These are phyloP conservation scores for Trididemnum nubilum DNA, from an alignment of 23 tunicate species.

Conservation along the genomic window DNA sequence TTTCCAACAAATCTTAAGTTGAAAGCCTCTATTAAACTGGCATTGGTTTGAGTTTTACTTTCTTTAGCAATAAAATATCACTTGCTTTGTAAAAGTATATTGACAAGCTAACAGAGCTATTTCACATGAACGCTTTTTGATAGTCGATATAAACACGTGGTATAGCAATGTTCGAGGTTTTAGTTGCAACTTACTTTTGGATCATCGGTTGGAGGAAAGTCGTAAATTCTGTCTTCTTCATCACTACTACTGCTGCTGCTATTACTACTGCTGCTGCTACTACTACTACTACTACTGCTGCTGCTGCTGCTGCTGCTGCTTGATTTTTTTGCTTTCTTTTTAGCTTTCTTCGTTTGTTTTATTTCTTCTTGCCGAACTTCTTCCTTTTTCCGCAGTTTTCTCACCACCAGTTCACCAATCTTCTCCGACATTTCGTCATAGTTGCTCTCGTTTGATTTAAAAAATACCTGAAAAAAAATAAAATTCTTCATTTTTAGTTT, in stretches of 20 bases:
- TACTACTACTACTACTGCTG: background rate
- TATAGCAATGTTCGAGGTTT: too few species aligned
- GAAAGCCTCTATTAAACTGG: too few species aligned
- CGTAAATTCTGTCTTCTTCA: slow-evolving; percentile 57
- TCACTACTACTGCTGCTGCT: background rate
- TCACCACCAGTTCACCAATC: slow-evolving; percentile 8
- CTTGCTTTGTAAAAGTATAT: too few species aligned
- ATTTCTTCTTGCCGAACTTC: background rate
- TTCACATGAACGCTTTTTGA: too few species aligned
- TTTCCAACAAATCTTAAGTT: too few species aligned
- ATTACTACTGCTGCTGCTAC: background rate
- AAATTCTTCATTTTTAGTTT: too few species aligned
- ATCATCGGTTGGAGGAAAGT: slow-evolving; percentile 53
- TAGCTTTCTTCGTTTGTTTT: background rate
- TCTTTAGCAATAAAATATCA: too few species aligned
- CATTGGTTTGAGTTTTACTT: too few species aligned
- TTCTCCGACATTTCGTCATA: slow-evolving; percentile 38
- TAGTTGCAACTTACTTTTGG: background rate
- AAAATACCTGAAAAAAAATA: background rate
- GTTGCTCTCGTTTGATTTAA: slow-evolving; percentile 23
- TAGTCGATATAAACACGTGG: too few species aligned
- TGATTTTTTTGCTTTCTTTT: background rate
- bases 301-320: background rate
- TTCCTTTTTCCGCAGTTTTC: slow-evolving; percentile 15
- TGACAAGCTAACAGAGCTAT: too few species aligned